phyloP scores from a whole-genome alignment of 1,140 invertebrate species.

The Dolichoris vasculosae region DNA sequence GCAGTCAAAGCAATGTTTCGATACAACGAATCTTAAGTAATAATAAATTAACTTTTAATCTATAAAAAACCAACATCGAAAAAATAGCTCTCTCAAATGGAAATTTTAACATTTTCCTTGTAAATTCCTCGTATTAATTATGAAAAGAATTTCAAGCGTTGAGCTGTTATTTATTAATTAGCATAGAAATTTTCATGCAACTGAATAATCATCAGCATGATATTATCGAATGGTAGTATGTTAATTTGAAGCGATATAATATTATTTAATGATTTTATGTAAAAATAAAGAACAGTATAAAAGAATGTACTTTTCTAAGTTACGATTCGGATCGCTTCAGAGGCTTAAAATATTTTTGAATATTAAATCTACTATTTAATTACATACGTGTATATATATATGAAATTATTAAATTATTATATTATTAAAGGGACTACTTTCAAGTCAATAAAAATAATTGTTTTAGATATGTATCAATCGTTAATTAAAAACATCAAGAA shows the following conservation, averaged over 20 bases:
- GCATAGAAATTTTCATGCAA: background rate
- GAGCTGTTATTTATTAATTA: constrained; percentile 13
- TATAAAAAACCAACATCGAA: constrained; percentile 39
- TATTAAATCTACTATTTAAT: no score
- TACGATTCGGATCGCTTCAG: background rate
- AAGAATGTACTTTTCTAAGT: background rate
- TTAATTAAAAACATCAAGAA: background rate
- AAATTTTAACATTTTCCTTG: constrained; percentile 17
- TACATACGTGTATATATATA: background rate
- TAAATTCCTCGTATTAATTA: background rate
- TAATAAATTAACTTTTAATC: constrained; percentile 63
- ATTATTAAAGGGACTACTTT: background rate
- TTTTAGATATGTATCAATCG: background rate
- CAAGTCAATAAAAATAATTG: background rate
- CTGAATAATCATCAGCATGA: background rate
- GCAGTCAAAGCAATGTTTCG: constrained; percentile 75
- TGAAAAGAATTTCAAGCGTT: background rate
- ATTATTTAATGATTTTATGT: background rate
- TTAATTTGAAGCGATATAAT: background rate
- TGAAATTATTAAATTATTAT: background rate
- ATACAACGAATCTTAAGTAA: constrained; percentile 76
- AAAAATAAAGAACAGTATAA: background rate
- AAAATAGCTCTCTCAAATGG: background rate
- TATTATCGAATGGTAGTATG: background rate
- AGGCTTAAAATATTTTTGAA: no score